phyloP scores from a whole-genome alignment of 2,888 invertebrate species.

The Tipula confusa region DNA sequence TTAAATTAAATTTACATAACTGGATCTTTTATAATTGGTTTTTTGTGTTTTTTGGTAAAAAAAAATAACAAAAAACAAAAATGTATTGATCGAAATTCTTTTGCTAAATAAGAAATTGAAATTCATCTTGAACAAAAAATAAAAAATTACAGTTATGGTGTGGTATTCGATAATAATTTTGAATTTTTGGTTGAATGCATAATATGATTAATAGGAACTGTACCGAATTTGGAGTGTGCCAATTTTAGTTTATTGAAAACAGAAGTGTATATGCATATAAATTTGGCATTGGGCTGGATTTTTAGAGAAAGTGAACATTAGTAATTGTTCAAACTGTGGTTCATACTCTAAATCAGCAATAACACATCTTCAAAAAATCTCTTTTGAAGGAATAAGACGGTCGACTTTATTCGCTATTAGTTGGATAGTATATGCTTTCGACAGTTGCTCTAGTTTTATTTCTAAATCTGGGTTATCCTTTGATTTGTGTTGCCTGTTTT shows the following conservation, averaged over 20 bases:
- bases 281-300: not conserved
- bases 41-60: not conserved
- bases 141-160: not conserved
- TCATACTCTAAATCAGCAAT: too few species aligned
- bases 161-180: not conserved
- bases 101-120: not conserved
- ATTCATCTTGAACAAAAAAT: not conserved
- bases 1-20: not conserved
- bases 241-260: not conserved
- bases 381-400: too few species aligned
- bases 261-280: not conserved
- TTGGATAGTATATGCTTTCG: too few species aligned
- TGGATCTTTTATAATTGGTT: not conserved
- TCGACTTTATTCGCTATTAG: too few species aligned
- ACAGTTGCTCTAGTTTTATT: too few species aligned
- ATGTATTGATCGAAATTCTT: too few species aligned
- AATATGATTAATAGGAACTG: not conserved
- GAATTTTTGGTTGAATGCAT: not conserved
- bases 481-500: too few species aligned
- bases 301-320: not conserved
- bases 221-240: not conserved
- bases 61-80: too few species aligned
- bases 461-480: too few species aligned
- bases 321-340: too few species aligned
- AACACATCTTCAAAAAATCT: too few species aligned